Percentiles rank a stretch among this genome's conserved stretches.
These are phyloP conservation scores for Palythoa heliodiscus DNA, from an alignment of 92 coral and sea anemone species.

Conservation along the genomic window DNA sequence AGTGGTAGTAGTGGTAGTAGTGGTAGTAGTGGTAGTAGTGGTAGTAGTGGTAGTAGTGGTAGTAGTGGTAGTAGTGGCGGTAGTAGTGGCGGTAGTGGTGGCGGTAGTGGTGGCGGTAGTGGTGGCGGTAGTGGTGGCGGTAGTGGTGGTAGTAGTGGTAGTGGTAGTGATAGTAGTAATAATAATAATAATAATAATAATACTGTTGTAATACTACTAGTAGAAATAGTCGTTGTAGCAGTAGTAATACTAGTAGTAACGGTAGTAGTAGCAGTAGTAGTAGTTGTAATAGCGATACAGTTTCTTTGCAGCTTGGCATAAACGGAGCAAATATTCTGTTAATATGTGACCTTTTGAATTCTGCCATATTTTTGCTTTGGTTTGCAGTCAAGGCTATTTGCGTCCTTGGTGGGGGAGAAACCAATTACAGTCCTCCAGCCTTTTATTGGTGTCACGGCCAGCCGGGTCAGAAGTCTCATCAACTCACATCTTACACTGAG, in stretches of 20 bases:
- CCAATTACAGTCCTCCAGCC: constrained; percentile 47
- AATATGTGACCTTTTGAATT: neutral
- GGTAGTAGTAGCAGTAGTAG: no score
- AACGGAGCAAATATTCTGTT: no score
- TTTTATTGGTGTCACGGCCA: constrained; percentile 49
- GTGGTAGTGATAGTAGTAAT: no score
- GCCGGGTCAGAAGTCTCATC: constrained; percentile 36
- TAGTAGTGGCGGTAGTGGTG: neutral
- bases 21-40: no score
- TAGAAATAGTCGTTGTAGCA: no score
- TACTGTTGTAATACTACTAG: no score
- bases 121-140: neutral
- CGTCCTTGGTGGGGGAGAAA: constrained; percentile 63
- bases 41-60: neutral
- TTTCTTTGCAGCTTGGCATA: no score
- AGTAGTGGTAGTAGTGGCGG: neutral
- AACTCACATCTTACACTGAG: constrained; percentile 43
- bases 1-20: neutral
- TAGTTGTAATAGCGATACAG: neutral
- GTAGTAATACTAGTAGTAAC: no score
- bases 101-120: neutral
- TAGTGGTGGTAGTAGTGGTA: no score
- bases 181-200: no score
- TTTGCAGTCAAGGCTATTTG: constrained; percentile 58
- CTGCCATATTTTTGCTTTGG: neutral